Conservation (phyloP, 1,140 invertebrate species). For the Melanaphis sacchari region DNA sequence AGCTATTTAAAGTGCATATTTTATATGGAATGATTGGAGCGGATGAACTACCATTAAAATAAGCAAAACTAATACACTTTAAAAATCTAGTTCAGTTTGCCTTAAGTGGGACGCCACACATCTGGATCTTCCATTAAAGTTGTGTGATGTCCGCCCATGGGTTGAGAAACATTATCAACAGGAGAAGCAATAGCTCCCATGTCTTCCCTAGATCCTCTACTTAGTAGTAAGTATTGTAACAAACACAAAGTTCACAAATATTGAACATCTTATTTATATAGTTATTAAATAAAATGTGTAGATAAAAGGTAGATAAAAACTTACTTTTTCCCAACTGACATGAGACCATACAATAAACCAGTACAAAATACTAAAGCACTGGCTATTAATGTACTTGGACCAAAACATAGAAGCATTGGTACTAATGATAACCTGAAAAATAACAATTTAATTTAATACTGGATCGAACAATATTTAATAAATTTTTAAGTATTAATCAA, state of each 20-base stretch:
- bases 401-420: constrained; percentile 80
- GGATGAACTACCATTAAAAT: not conserved
- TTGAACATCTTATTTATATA: not conserved
- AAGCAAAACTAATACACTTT: constrained; percentile 18
- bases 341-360: constrained; percentile 90
- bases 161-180: constrained; percentile 67
- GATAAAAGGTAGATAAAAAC: constrained; percentile 63
- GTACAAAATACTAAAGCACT: constrained; percentile 87
- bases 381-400: constrained; percentile 80
- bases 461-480: not conserved
- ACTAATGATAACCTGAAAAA: constrained; percentile 76
- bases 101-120: constrained; percentile 84
- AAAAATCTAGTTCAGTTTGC: constrained; percentile 59
- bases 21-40: not conserved
- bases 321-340: constrained; percentile 92
- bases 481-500: not conserved
- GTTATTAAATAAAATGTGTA: not conserved
- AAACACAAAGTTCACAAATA: not conserved
- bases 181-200: constrained; percentile 81
- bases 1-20: constrained; percentile 2
- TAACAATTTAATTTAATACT: not conserved
- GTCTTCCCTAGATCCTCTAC: constrained; percentile 81
- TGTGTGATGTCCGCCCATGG: constrained; percentile 73
- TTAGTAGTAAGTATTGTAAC: constrained; percentile 54
- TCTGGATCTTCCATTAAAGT: constrained; percentile 88